Evolutionary conservation across 2,797 vertebrate species (phyloP).

Genomic region (Sternarchorhynchus goeldii): DNA sequence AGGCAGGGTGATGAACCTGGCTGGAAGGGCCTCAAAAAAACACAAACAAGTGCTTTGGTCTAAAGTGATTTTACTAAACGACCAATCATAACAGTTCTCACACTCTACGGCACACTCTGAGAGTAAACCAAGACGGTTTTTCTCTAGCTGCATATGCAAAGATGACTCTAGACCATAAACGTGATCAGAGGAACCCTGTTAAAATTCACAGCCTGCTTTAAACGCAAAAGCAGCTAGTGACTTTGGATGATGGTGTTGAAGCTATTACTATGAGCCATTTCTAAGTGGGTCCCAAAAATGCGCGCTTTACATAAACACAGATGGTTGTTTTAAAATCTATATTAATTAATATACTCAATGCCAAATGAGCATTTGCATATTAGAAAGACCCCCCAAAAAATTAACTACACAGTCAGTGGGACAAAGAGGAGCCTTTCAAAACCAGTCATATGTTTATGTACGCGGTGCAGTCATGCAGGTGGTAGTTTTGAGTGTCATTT

Average conservation of each 20-base stretch:
- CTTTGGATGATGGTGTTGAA: not conserved
- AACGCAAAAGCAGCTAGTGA: not conserved
- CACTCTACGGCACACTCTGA: not conserved
- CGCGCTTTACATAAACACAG: not conserved
- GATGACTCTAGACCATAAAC: not conserved
- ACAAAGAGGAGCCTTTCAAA: constrained; percentile 38
- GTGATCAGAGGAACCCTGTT: not conserved
- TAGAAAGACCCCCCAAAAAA: not conserved
- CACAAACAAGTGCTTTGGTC: not conserved
- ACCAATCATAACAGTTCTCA: not conserved
- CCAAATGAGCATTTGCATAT: constrained; percentile 22
- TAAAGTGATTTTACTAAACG: constrained; percentile 19
- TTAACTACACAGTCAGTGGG: constrained; percentile 10
- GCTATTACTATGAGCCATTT: not conserved
- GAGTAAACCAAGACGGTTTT: not conserved
- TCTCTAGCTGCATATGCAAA: constrained; percentile 20
- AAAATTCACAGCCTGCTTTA: not conserved
- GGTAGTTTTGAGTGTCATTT: constrained; percentile 62
- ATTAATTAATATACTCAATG: not conserved
- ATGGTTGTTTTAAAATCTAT: not conserved
- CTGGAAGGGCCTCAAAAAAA: constrained; percentile 29
- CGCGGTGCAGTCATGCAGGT: constrained; percentile 55
- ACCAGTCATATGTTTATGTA: constrained; percentile 51
- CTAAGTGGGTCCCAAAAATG: not conserved
- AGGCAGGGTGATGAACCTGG: constrained; percentile 12